Evolutionary conservation across 2,113 vertebrate genomes (phyloP).

Genomic region (Nesoenas mayeri): DNA sequence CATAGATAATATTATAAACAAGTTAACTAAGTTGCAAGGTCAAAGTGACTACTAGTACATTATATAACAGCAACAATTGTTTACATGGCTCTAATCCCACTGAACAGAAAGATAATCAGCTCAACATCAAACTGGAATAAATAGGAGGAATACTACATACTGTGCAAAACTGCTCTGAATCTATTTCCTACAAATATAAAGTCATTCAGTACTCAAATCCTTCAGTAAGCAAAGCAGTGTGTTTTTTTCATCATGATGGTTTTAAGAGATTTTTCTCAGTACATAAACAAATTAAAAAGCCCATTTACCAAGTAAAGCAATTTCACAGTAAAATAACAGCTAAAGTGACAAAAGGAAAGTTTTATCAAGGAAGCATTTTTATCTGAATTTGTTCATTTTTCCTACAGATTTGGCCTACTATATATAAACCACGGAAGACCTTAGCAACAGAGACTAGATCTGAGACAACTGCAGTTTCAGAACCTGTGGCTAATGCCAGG

Average conservation of each 20-base stretch:
- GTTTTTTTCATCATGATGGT: neutral
- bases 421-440: neutral
- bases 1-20: neutral
- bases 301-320: neutral
- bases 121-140: neutral
- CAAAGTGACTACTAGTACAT: neutral
- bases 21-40: neutral
- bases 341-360: neutral
- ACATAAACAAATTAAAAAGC: neutral
- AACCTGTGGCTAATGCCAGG: neutral
- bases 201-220: neutral
- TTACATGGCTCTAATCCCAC: neutral
- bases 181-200: neutral
- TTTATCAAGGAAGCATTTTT: neutral
- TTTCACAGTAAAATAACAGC: neutral
- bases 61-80: neutral
- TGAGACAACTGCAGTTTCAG: neutral
- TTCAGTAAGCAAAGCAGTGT: neutral
- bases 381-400: neutral
- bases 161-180: neutral
- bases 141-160: neutral
- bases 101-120: neutral
- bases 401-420: neutral
- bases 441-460: neutral
- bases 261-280: neutral